Percentiles rank a stretch among this genome's conserved stretches.
Evolutionary conservation across 2,113 vertebrate species (phyloP).

Genomic region (Anarrhichthys ocellatus): DNA sequence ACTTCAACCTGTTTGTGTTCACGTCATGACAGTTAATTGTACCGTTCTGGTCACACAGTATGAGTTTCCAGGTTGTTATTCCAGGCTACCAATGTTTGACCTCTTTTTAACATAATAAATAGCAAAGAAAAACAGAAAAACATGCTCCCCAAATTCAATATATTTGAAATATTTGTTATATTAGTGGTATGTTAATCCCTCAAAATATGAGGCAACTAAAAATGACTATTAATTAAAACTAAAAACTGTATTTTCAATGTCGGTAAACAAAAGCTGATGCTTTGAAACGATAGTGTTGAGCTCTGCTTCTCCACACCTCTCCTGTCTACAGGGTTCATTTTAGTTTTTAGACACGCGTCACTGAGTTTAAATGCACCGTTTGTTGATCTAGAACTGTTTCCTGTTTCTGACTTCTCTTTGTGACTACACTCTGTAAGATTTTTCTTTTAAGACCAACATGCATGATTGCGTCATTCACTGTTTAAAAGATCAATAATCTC

Average conservation of each 20-base stretch:
- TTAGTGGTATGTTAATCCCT: background rate
- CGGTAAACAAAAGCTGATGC: background rate
- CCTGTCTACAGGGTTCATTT: background rate
- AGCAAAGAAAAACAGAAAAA: background rate
- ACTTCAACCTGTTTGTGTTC: too few species aligned
- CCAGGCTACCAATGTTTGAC: too few species aligned
- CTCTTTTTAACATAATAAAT: too few species aligned
- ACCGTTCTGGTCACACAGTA: too few species aligned
- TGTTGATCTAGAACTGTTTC: background rate
- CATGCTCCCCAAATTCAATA: background rate
- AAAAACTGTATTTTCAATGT: background rate
- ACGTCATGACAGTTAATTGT: too few species aligned
- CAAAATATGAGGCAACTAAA: background rate
- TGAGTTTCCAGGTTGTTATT: too few species aligned
- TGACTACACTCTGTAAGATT: background rate
- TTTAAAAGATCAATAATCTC: slow-evolving; percentile 59
- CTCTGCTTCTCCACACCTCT: background rate
- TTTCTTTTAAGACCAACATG: background rate
- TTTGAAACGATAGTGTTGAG: too few species aligned
- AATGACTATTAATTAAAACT: background rate
- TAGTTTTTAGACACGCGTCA: background rate
- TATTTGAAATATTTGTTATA: background rate
- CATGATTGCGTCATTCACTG: slow-evolving; percentile 18
- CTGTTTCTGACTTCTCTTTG: background rate
- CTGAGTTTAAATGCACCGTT: slow-evolving; percentile 8